Evolutionary conservation across 1,140 invertebrate genomes (phyloP), one percentile per base, ranked within the genome.

Genomic region (Delia radicum): DNA sequence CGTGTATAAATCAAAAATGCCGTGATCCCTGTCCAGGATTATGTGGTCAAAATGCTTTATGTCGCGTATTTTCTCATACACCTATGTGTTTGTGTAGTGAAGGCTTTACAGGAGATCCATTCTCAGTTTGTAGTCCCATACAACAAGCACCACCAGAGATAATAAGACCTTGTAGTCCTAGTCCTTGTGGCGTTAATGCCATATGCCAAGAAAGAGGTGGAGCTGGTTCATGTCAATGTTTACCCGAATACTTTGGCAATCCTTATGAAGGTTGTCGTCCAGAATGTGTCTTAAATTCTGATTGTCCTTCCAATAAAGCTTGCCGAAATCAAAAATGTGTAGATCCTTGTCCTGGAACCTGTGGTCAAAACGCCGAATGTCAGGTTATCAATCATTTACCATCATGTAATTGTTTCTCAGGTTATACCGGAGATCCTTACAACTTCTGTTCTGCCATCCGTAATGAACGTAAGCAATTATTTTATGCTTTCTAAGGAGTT

Each of bases 291-390:
- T 88, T 93, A 0, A 94, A 92, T 81, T 90, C 92, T 7, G 93
- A 95, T 86, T 93, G 93, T 86, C 87, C 90, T 67, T 84, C 88
- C 4, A 91, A 91, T 76, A 88, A 90, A 80, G 93, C 93, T 1
- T 95, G 94, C 80, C 88, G 92, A 2, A 92, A 93, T 82, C 89
- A 94, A 80, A 93, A 93, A 87, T 95, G 94, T 81, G 88, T 88
- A 28, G 91, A 95, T 82, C 93, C 94, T 10, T 95, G 94, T 77
- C 89, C 90, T 12, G 93, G 93, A 74, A 90, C 91, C 3, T 96
- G 94, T 86, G 94, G 94, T 1, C 81, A 86, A 48, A 89, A 89
- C 78, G 91, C 93, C 18, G 83, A 90, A 46, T 94, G 93, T 79
- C 89, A 90, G 82, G 91, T 92, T 7, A 87, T 92, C 2, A 92